These are phyloP conservation scores for Zosterops pallidus DNA, from an alignment of 2,113 vertebrate genomes.

Conservation along the genomic window DNA sequence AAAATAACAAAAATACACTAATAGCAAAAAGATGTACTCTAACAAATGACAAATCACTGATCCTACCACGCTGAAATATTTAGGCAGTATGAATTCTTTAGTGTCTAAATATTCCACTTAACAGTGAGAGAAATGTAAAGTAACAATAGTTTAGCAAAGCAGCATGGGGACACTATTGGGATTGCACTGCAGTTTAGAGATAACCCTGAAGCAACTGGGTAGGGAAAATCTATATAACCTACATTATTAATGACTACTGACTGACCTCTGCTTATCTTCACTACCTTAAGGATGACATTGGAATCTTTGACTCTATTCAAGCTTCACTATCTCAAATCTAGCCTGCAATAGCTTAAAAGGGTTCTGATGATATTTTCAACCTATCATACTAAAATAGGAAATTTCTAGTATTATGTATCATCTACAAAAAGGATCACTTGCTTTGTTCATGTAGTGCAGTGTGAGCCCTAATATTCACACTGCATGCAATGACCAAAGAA, in stretches of 20 bases:
- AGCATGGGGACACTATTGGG: not conserved
- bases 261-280: conserved; percentile 58
- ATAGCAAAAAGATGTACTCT: not conserved
- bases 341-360: not conserved
- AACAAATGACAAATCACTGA: not conserved
- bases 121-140: not conserved
- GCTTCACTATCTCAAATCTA: conserved; percentile 22
- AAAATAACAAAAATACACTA: not conserved
- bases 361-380: conserved; percentile 5
- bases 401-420: not conserved
- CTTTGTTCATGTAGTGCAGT: not conserved
- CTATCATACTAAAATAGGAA: not conserved
- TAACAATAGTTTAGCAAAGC: not conserved
- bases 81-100: not conserved
- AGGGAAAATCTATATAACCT: conserved; percentile 49
- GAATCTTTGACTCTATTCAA: conserved; percentile 29
- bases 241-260: conserved; percentile 49
- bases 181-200: conserved; percentile 35
- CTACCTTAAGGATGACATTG: conserved; percentile 47
- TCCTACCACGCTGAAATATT: not conserved
- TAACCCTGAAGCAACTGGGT: conserved; percentile 37
- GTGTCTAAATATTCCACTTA: not conserved
- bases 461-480: not conserved
- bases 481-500: not conserved
- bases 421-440: not conserved